phyloP scores from a whole-genome alignment of 2,113 vertebrate species.

The Megaleporinus macrocephalus region DNA sequence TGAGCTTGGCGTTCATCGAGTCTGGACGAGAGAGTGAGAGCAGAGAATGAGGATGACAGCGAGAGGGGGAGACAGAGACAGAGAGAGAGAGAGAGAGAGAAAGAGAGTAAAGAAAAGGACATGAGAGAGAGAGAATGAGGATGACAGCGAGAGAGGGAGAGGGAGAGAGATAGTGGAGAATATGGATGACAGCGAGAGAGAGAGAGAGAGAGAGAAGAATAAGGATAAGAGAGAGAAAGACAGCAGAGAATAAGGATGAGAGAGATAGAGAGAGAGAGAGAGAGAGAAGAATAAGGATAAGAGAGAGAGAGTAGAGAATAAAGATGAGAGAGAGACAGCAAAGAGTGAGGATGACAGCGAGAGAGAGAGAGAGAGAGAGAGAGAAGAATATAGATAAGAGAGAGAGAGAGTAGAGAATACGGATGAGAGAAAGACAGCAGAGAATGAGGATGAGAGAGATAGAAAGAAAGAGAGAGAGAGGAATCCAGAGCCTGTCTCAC shows the following conservation, averaged over 20 bases:
- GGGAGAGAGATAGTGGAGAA: too few relatives aligned
- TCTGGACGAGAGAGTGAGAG: conserved; percentile 45
- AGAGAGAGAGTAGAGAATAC: conserved; percentile 70
- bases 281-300: conserved; percentile 36
- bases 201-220: neutral
- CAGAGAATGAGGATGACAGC: conserved; percentile 74
- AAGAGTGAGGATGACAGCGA: conserved; percentile 76
- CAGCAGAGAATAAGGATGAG: too few relatives aligned
- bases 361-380: conserved; percentile 32
- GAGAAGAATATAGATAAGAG: conserved; percentile 73
- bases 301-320: conserved; percentile 70
- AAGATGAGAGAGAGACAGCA: conserved; percentile 56
- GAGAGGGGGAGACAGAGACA: conserved; percentile 10
- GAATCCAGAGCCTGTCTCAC: conserved; percentile 46
- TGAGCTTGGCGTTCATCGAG: conserved; percentile 65
- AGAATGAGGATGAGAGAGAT: conserved; percentile 72
- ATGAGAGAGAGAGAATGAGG: conserved; percentile 6
- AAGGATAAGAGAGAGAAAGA: neutral
- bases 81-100: conserved; percentile 30
- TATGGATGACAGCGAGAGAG: too few relatives aligned
- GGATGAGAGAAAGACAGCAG: conserved; percentile 58
- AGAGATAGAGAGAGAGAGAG: conserved; percentile 10
- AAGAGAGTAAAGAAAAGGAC: neutral
- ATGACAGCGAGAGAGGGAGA: neutral
- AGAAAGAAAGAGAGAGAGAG: neutral